These are phyloP conservation scores for Pteronotus mesoamericanus DNA, from an alignment of 2,797 vertebrate species.

Conservation along the genomic window DNA sequence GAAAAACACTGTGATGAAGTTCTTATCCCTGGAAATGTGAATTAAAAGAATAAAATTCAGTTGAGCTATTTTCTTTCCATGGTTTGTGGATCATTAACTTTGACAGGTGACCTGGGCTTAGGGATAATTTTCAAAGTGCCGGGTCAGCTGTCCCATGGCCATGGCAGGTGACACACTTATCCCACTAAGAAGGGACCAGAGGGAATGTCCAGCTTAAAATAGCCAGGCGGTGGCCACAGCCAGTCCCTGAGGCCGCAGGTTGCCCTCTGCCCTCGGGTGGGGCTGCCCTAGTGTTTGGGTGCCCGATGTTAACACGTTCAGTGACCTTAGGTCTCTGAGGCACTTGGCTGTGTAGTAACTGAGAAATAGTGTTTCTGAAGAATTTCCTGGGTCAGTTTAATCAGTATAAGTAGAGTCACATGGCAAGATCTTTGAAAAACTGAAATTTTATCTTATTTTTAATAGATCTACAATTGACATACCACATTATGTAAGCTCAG, in stretches of 20 bases:
- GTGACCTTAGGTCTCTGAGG: rapidly evolving
- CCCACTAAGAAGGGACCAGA: constrained; percentile 50
- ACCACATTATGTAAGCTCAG: not conserved
- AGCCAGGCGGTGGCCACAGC: not conserved
- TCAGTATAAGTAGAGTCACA: not conserved
- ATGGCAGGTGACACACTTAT: constrained; percentile 53
- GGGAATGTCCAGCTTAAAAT: constrained; percentile 28
- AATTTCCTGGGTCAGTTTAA: not conserved
- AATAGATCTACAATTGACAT: not conserved
- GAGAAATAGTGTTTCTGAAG: not conserved
- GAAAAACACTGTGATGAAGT: not conserved
- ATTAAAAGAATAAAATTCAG: not conserved
- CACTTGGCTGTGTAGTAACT: not conserved
- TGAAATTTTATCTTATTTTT: not conserved
- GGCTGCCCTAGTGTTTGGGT: not conserved
- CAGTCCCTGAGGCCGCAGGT: not conserved
- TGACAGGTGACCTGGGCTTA: constrained; percentile 58
- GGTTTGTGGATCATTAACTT: constrained; percentile 70
- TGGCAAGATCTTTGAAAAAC: not conserved
- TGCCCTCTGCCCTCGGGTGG: not conserved
- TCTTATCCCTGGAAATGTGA: not conserved
- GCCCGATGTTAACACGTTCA: not conserved
- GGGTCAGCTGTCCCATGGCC: constrained; percentile 61
- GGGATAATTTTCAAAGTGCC: constrained; percentile 51
- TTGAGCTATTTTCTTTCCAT: not conserved